A percentile compares a stretch with the other conserved stretches of the same genome.
phyloP scores from a whole-genome alignment of 2,888 invertebrate genomes.

The Xestia xanthographa region DNA sequence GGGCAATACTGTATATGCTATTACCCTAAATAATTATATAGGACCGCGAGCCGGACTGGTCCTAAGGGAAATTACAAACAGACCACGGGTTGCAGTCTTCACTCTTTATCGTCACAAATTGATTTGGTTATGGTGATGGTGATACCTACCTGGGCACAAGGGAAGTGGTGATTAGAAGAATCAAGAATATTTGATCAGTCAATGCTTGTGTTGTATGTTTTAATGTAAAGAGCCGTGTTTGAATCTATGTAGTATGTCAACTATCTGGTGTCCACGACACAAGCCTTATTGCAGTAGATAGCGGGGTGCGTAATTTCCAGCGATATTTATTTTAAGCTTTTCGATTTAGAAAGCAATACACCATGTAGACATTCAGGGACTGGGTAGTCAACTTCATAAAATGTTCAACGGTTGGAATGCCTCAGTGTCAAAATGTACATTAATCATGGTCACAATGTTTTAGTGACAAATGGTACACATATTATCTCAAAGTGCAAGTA shows the following conservation, averaged over 20 bases:
- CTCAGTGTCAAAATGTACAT: too few species aligned
- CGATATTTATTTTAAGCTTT: too few species aligned
- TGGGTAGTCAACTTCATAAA: too few species aligned
- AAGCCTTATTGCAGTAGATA: too few species aligned
- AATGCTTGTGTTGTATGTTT: not conserved
- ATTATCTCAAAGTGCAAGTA: too few species aligned
- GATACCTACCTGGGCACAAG: not conserved
- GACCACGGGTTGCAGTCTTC: constrained; percentile 52
- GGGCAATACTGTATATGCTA: constrained; percentile 54
- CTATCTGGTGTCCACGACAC: too few species aligned
- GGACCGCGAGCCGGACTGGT: constrained; percentile 65
- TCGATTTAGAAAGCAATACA: not conserved
- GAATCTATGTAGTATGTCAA: too few species aligned
- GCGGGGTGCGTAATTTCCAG: too few species aligned
- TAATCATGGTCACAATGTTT: too few species aligned
- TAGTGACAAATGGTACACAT: too few species aligned
- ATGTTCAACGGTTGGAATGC: too few species aligned
- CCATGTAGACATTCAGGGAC: too few species aligned
- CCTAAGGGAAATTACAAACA: constrained; percentile 81
- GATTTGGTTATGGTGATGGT: constrained; percentile 44
- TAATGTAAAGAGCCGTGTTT: not conserved
- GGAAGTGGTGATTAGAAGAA: constrained; percentile 7
- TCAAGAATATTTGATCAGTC: constrained; percentile 25
- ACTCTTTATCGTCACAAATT: constrained; percentile 46
- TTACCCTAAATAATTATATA: constrained; percentile 80